phyloP scores from a whole-genome alignment of 1,140 invertebrate genomes.

The Eriosoma lanigerum region DNA sequence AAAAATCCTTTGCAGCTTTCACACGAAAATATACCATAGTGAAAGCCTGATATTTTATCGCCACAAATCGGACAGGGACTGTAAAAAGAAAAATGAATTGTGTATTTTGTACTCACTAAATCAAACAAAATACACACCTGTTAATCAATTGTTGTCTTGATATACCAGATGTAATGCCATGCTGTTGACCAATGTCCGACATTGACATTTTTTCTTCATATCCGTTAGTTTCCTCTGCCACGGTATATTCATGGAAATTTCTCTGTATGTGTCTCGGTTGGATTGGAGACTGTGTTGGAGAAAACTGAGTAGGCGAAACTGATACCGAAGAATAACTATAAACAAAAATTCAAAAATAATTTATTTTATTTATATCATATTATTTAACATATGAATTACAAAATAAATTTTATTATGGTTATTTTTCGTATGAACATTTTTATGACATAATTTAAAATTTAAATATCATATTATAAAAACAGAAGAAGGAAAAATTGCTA shows the following conservation, averaged over 20 bases:
- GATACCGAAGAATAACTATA: constrained; percentile 60
- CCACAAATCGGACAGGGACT: constrained; percentile 94
- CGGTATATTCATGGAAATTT: constrained; percentile 45
- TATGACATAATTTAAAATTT: no score
- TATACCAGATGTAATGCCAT: constrained; percentile 72
- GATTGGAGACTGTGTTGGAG: constrained; percentile 82
- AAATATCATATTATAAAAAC: no score
- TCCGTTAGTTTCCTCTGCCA: constrained; percentile 56
- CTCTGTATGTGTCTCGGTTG: constrained; percentile 60
- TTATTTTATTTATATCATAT: no score
- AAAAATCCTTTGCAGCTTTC: constrained; percentile 98
- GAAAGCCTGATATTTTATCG: constrained; percentile 92
- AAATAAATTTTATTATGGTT: no score
- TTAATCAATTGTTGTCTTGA: constrained; percentile 81
- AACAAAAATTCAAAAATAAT: no score
- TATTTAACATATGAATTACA: no score
- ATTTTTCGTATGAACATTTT: no score
- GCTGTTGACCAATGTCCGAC: constrained; percentile 60
- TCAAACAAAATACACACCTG: constrained; percentile 61
- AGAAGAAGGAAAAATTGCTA: no score
- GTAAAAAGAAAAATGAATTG: constrained; percentile 52
- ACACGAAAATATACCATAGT: constrained; percentile 96
- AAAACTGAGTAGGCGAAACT: constrained; percentile 63
- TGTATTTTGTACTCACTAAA: background rate
- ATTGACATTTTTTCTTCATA: constrained; percentile 57